Evolutionary conservation across 2,888 invertebrate genomes (phyloP).

Genomic region (Cheilosia urbana): DNA sequence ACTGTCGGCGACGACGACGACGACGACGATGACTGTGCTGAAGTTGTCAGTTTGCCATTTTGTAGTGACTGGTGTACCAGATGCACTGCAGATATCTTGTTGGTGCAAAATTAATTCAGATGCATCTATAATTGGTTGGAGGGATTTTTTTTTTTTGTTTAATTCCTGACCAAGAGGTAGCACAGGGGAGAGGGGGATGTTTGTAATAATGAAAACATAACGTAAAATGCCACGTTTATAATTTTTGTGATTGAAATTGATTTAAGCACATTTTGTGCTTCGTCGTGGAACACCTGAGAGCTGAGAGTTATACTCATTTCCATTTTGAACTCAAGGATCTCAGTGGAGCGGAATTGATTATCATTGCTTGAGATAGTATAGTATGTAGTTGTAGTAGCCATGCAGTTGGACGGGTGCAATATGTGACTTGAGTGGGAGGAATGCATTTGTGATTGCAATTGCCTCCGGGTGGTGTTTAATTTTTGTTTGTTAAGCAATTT

Average conservation of each 20-base stretch:
- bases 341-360: slow-evolving; percentile 73
- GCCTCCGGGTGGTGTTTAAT: slow-evolving; percentile 21
- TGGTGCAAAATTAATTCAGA: slow-evolving; percentile 67
- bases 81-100: slow-evolving; percentile 52
- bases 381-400: not conserved
- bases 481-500: not conserved
- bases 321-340: slow-evolving; percentile 62
- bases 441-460: slow-evolving; percentile 41
- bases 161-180: slow-evolving; percentile 11
- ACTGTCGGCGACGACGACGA: not conserved
- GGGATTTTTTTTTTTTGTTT: slow-evolving; percentile 12
- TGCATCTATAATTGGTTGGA: slow-evolving; percentile 70
- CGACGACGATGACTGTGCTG: slow-evolving; percentile 1
- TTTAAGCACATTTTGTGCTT: slow-evolving; percentile 32
- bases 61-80: slow-evolving; percentile 34
- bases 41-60: slow-evolving; percentile 46
- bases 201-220: slow-evolving; percentile 55
- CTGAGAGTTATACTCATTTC: slow-evolving; percentile 60
- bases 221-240: slow-evolving; percentile 43
- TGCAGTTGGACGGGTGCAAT: slow-evolving; percentile 59
- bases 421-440: slow-evolving; percentile 55
- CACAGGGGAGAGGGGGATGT: not conserved
- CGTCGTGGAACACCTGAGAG: slow-evolving; percentile 65
- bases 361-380: slow-evolving; percentile 17
- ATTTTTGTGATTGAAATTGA: slow-evolving; percentile 59